These are phyloP conservation scores for Notolabrus celidotus DNA, from an alignment of 2,797 vertebrate species.

Conservation along the genomic window DNA sequence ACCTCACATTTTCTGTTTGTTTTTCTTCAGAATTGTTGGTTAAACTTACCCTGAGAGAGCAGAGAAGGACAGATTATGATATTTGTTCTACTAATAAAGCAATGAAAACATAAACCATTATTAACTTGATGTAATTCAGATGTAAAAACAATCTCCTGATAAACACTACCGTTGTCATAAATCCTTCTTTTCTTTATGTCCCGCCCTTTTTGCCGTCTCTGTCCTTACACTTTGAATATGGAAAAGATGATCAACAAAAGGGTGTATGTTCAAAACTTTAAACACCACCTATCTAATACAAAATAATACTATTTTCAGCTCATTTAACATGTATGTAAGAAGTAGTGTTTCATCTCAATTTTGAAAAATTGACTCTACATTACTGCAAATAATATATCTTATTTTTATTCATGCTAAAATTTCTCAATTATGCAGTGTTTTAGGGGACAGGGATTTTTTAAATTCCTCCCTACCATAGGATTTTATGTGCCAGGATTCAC, in stretches of 20 bases:
- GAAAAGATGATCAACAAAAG: not conserved
- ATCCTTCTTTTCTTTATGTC: conserved; percentile 8
- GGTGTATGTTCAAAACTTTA: not conserved
- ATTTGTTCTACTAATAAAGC: not conserved
- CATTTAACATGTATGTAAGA: too few relatives aligned
- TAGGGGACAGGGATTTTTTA: too few relatives aligned
- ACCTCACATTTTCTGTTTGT: not conserved
- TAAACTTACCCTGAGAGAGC: not conserved
- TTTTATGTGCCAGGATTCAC: too few relatives aligned
- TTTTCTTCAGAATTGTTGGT: not conserved
- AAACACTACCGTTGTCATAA: not conserved
- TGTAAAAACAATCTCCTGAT: not conserved
- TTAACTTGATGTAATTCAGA: too few relatives aligned
- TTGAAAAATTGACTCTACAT: too few relatives aligned
- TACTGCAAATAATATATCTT: too few relatives aligned
- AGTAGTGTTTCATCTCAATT: too few relatives aligned
- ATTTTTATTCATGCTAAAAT: too few relatives aligned
- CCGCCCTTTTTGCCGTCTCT: not conserved
- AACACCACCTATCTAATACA: not conserved
- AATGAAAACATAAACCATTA: not conserved
- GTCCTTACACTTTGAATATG: not conserved
- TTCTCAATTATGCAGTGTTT: too few relatives aligned
- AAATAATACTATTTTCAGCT: too few relatives aligned
- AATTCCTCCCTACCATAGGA: too few relatives aligned
- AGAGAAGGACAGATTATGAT: not conserved